A percentile compares a stretch with the other conserved stretches of the same genome.
Conservation (phyloP, 2,797 vertebrate genomes). For the Rhinogobio ventralis region DNA sequence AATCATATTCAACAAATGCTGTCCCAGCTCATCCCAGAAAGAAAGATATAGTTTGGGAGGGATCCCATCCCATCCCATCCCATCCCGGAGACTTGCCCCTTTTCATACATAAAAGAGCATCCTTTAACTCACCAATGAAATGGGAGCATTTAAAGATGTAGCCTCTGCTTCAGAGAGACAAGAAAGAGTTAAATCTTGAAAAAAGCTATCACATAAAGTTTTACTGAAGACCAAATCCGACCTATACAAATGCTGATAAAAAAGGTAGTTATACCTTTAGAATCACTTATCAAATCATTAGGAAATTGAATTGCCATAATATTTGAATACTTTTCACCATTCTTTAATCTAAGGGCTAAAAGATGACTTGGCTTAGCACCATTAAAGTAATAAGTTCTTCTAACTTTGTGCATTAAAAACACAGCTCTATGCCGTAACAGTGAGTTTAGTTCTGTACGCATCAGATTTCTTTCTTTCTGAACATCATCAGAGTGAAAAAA, state of each 20-base stretch:
- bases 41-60: background rate
- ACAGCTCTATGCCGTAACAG: too few relatives aligned
- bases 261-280: slow-evolving; percentile 29
- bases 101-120: background rate
- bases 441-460: too few relatives aligned
- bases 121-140: background rate
- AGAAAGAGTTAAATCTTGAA: background rate
- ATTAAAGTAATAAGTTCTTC: slow-evolving; percentile 25
- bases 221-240: background rate
- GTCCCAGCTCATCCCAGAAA: slow-evolving; percentile 26
- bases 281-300: background rate
- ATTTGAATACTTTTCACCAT: slow-evolving; percentile 21
- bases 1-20: slow-evolving; percentile 6
- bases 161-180: slow-evolving; percentile 2
- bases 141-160: background rate
- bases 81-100: slow-evolving; percentile 2
- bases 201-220: background rate
- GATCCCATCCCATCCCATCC: slow-evolving; percentile 15
- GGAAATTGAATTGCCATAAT: slow-evolving; percentile 27
- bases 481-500: background rate
- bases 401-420: too few relatives aligned
- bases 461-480: too few relatives aligned
- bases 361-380: slow-evolving; percentile 22
- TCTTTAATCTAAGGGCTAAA: slow-evolving; percentile 18
- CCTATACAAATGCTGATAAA: background rate